A percentile compares a stretch with the other conserved stretches of the same genome.
These are phyloP conservation scores for Rhogogaster chlorosoma DNA, from an alignment of 2,888 invertebrate genomes.

Conservation along the genomic window DNA sequence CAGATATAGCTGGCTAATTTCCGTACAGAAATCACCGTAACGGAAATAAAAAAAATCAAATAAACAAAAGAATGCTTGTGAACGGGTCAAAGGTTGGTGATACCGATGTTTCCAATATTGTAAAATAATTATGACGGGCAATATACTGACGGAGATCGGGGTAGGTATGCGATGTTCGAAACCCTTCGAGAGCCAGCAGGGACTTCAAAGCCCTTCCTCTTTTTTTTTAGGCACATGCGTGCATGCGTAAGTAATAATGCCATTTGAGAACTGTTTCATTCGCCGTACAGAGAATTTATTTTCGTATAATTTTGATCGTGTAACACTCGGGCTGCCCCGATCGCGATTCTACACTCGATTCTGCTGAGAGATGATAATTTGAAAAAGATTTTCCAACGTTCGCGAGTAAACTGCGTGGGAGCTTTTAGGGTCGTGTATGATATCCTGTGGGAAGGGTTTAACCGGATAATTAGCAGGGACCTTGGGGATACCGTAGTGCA, in stretches of 20 bases:
- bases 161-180: not conserved
- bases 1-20: not conserved
- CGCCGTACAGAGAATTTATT: not conserved
- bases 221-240: not conserved
- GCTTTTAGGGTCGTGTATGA: conserved; percentile 1
- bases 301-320: not conserved
- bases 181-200: not conserved
- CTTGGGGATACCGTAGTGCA: not conserved
- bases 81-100: not conserved
- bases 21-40: not conserved
- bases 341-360: not conserved
- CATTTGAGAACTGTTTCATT: not conserved
- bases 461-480: conserved; percentile 29
- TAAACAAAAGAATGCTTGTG: not conserved
- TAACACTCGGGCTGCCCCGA: not conserved
- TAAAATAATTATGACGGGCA: not conserved
- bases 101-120: not conserved
- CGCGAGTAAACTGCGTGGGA: not conserved
- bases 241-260: not conserved
- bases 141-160: not conserved
- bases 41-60: not conserved
- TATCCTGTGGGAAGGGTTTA: conserved; percentile 30
- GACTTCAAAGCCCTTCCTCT: not conserved
- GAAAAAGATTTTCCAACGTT: not conserved
- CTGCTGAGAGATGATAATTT: not conserved